Evolutionary conservation across 1,140 invertebrate species (phyloP).

Genomic region (Panagrolaimus sp.): DNA sequence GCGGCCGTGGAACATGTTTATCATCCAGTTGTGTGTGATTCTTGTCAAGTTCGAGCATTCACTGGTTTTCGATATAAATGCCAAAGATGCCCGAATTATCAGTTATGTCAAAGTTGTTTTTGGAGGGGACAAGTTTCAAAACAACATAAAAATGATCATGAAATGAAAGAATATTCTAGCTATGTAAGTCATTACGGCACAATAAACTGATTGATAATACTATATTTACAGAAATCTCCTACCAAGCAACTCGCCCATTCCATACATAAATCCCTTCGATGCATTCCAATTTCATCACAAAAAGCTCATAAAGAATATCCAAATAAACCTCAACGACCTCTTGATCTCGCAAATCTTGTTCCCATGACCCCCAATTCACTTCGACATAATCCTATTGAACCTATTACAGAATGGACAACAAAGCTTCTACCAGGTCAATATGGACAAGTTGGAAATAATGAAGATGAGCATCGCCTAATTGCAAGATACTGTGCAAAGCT

Average conservation of each 20-base stretch:
- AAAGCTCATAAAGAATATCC: conserved; percentile 76
- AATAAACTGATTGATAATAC: too few species aligned
- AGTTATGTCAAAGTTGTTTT: conserved; percentile 96
- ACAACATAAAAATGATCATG: conserved; percentile 84
- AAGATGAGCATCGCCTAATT: conserved; percentile 92
- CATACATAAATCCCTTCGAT: conserved; percentile 87
- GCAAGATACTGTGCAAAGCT: conserved; percentile 86
- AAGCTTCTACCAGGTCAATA: conserved; percentile 58
- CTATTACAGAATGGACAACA: conserved; percentile 59
- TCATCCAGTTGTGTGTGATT: conserved; percentile 77
- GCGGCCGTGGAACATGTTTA: conserved; percentile 82
- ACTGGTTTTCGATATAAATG: conserved; percentile 92
- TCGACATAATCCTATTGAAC: conserved; percentile 58
- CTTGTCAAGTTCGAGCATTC: conserved; percentile 73
- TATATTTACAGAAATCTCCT: conserved; percentile 60
- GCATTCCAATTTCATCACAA: conserved; percentile 79
- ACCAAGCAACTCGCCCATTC: conserved; percentile 76
- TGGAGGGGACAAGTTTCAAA: conserved; percentile 85
- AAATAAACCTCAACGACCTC: conserved; percentile 82
- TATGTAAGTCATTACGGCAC: conserved; percentile 61
- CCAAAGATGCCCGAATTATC: conserved; percentile 90
- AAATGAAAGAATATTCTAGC: conserved; percentile 92
- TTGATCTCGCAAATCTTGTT: conserved; percentile 92
- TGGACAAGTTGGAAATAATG: conserved; percentile 61
- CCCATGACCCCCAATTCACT: conserved; percentile 46